Evolutionary conservation across 2,888 invertebrate genomes (phyloP).

Genomic region (Noctua pronuba): DNA sequence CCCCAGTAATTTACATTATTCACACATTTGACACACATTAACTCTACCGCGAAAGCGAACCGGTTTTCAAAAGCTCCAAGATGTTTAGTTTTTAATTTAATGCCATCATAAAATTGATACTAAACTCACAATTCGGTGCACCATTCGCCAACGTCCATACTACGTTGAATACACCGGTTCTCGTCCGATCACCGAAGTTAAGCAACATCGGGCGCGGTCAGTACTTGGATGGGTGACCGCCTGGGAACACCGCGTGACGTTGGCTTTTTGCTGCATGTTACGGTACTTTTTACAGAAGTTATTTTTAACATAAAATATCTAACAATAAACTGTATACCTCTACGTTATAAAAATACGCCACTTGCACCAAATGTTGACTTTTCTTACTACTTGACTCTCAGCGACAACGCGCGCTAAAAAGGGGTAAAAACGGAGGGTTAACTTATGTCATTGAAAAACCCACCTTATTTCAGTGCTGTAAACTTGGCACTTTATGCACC

Average conservation of each 20-base stretch:
- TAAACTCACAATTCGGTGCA: slow-evolving; percentile 67
- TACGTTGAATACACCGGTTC: slow-evolving; percentile 87
- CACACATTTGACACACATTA: too few relatives aligned
- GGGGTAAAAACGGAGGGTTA: neutral
- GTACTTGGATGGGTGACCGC: slow-evolving; percentile 89
- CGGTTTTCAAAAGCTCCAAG: too few relatives aligned
- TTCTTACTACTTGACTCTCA: neutral
- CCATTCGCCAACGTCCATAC: slow-evolving; percentile 80
- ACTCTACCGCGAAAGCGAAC: too few relatives aligned
- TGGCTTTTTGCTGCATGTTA: slow-evolving; percentile 74
- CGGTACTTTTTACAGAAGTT: neutral
- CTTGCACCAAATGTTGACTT: neutral
- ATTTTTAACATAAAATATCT: neutral
- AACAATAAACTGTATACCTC: too few relatives aligned
- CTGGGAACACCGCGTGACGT: slow-evolving; percentile 86
- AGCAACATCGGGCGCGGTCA: slow-evolving; percentile 88
- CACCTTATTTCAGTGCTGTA: neutral
- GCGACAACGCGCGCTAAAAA: neutral
- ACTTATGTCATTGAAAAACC: neutral
- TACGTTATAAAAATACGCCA: neutral
- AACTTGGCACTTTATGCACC: accelerated
- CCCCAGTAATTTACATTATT: too few relatives aligned
- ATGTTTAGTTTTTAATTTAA: too few relatives aligned
- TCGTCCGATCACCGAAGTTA: slow-evolving; percentile 89
- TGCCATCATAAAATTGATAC: too few relatives aligned